Conservation (phyloP, 2,797 vertebrate species). For the Sus cebifrons region DNA sequence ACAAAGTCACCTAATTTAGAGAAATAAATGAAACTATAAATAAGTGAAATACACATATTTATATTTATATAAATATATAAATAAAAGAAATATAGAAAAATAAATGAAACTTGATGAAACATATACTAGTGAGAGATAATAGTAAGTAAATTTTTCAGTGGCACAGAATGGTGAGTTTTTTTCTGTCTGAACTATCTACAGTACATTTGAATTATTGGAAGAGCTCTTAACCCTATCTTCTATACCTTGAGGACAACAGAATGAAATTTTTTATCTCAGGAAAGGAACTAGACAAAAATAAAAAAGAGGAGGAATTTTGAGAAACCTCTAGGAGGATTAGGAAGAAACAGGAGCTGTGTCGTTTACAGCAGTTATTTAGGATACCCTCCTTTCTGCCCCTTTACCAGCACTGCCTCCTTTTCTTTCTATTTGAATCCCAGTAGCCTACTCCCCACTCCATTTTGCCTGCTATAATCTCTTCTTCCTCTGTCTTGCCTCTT, state of each 20-base stretch:
- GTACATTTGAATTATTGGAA: slow-evolving; percentile 64
- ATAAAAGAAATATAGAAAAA: slow-evolving; percentile 72
- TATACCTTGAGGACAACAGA: slow-evolving; percentile 39
- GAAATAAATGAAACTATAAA: slow-evolving; percentile 64
- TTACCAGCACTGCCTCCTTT: slow-evolving; percentile 67
- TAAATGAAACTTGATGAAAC: slow-evolving; percentile 67
- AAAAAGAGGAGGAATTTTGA: slow-evolving; percentile 44
- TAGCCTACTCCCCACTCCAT: slow-evolving; percentile 76
- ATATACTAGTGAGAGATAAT: slow-evolving; percentile 45
- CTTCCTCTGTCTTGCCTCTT: slow-evolving; percentile 84
- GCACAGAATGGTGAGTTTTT: slow-evolving; percentile 69
- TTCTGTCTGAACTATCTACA: slow-evolving; percentile 42
- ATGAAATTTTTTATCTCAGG: slow-evolving; percentile 50
- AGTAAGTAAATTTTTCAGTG: slow-evolving; percentile 74
- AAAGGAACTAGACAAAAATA: slow-evolving; percentile 45
- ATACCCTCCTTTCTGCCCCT: slow-evolving; percentile 50
- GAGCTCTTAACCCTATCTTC: slow-evolving; percentile 55
- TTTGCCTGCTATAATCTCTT: slow-evolving; percentile 78
- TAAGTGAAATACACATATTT: too few relatives aligned
- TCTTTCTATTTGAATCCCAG: slow-evolving; percentile 74
- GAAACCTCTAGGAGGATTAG: slow-evolving; percentile 35
- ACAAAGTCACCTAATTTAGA: slow-evolving; percentile 66
- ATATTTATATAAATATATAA: slow-evolving; percentile 27
- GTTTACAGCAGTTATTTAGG: slow-evolving; percentile 45
- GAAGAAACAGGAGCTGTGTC: slow-evolving; percentile 11